Evolutionary conservation across 1,140 invertebrate species (phyloP), one percentile per base, ranked within the genome.

Genomic region (Antheraea pernyi): DNA sequence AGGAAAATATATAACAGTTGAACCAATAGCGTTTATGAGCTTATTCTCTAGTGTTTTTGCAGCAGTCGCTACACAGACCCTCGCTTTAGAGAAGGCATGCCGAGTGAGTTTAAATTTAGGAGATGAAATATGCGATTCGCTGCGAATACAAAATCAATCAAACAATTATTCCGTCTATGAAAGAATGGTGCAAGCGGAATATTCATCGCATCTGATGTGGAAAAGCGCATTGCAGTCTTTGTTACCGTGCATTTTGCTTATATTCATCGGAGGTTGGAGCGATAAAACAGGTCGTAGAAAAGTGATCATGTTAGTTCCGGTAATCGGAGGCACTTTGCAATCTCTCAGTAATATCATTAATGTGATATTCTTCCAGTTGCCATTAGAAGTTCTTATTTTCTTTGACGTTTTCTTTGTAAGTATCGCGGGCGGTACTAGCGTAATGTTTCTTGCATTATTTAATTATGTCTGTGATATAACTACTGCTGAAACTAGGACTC

Each of bases 21-120:
- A 96, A 79, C 95, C 95, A 0, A 94, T 96, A 82, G 79, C 96
- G 11, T 94, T 95, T 0, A 94, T 95, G 48, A 96, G 95, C 79
- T 94, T 96, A n/a, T 95, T 96, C 83, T 94, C 95, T 0, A 94
- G 94, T 75, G 95, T 96, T 18, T 81, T 96, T 3, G 94, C 95
- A 5, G 13, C 59, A 13, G 16, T 0, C 93, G 63, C 72, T 0
- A 66, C 70, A 19, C 69, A 72, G n/a, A 79, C 74, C 16, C 42
- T 79, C 6, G 62, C 46, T 13, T 65, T 78, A 37, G 69, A 76
- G 22, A 78, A 78, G 66, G 69, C 77, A 4, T 78, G 77, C 42
- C 48, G 74, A 63, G 77, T 78, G 1, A 71, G 73, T 46, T 65
- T 78, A 13, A 58, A 72, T 36, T 70, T 70, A 16, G 11, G 60